Base-by-base conservation (phyloP, 2,888 invertebrate genomes). In the Idaea dimidiata region DNA sequence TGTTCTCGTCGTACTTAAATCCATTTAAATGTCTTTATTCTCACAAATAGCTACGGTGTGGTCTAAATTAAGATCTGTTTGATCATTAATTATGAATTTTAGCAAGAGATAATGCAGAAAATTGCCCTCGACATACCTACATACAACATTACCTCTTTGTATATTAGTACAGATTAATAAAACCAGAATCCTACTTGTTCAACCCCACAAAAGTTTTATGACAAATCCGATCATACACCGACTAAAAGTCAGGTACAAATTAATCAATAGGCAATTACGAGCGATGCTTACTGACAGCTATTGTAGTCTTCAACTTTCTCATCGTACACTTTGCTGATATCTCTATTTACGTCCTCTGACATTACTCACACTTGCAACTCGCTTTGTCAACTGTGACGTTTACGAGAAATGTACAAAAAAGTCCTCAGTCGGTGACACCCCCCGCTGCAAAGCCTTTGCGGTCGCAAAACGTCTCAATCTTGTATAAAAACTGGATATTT, bases 401-500 rank as follows among this genome's bases (percentile, higher is more conserved):
- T 91, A 86, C 84, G 79, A 68, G 79, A 82, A 86, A 76, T 71
- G 66, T 73, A 74, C 80, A 83, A 84, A 79, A 82, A 76, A 75
- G 73, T 62, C 74, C 77, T 80, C 79, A 81, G 81, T 82, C 84
- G 83, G 79, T 71, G 71, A 68, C 71, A 80, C 87, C 89, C 91
- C 89, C 91, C 79, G 86, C 84, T 83, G 89, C 66, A 78, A 75
- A 73, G 75, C 78, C 82, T 87, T 90, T 91, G 91, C 90, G 91
- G 91, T 89, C 79, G 76, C 83, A 86, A 84, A 87, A 88, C 82
- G 87, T 88, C 88, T 90, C 89, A 88, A 89, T 89, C 84, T 82
- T 74, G 78, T 53, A 72, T 78, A 84, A 87, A 87, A 85, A 82
- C 68, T 54, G 18, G 64, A 72, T 67, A 74, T 77, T 77, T 82